These are phyloP conservation scores for Telmatherina bonti DNA, from an alignment of 2,797 vertebrate genomes.

Conservation along the genomic window DNA sequence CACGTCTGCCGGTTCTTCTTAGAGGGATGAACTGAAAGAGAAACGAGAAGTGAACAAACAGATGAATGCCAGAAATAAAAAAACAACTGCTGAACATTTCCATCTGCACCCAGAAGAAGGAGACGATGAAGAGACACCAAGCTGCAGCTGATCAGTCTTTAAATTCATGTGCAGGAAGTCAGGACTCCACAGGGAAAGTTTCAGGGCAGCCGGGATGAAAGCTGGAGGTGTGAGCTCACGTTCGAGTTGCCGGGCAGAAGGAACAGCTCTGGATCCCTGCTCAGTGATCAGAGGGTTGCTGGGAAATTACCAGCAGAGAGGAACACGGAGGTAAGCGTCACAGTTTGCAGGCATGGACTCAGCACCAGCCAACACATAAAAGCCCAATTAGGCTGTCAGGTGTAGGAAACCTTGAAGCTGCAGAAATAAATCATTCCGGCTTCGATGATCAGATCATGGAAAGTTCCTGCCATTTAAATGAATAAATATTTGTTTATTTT, in stretches of 20 bases:
- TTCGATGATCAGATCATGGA: too few species aligned
- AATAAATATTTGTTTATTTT: too few species aligned
- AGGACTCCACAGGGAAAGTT: background rate
- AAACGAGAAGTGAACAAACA: constrained; percentile 16
- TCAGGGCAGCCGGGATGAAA: background rate
- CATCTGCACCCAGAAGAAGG: background rate
- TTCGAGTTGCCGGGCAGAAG: constrained; percentile 36
- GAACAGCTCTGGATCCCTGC: constrained; percentile 23
- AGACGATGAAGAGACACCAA: constrained; percentile 10
- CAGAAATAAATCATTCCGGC: too few species aligned
- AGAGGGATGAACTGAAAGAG: constrained; percentile 79
- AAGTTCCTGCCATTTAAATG: too few species aligned
- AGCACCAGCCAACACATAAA: background rate
- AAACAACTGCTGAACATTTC: background rate
- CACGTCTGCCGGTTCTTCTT: constrained; percentile 95
- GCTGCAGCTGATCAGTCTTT: background rate
- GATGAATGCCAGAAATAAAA: background rate
- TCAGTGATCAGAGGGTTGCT: constrained; percentile 29
- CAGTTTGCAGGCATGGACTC: constrained; percentile 13
- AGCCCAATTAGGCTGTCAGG: background rate
- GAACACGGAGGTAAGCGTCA: constrained; percentile 12
- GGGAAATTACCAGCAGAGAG: constrained; percentile 17
- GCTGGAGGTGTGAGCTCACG: constrained; percentile 27
- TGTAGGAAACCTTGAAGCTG: background rate
- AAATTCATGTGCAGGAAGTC: background rate